These are phyloP conservation scores for Paramormyrops kingsleyae DNA, from an alignment of 2,113 vertebrate genomes.

Conservation along the genomic window DNA sequence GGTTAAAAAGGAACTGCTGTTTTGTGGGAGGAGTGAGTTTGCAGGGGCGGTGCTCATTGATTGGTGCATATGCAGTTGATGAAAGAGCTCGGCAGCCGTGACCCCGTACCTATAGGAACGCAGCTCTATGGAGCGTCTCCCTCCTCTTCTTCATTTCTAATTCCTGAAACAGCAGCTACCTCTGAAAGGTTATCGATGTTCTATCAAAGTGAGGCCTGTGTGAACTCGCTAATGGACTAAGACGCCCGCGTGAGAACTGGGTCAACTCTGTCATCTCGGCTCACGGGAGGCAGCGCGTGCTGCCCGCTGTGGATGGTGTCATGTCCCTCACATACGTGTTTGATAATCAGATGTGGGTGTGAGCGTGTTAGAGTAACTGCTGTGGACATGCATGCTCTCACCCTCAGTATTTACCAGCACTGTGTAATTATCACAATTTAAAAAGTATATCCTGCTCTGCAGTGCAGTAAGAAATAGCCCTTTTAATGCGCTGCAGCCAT, in stretches of 20 bases:
- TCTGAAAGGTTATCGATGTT: conserved; percentile 16
- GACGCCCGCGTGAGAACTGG: neutral
- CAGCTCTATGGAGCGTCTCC: neutral
- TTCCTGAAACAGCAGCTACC: neutral
- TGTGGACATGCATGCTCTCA: neutral
- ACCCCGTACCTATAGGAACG: neutral
- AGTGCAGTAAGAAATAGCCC: neutral
- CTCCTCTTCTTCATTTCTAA: neutral
- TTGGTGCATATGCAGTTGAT: neutral
- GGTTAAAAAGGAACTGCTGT: neutral
- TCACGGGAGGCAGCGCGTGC: neutral
- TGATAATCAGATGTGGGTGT: neutral
- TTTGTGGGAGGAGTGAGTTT: neutral
- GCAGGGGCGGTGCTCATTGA: neutral
- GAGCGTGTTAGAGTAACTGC: neutral
- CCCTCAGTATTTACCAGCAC: neutral
- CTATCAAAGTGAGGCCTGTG: conserved; percentile 2
- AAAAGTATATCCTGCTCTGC: neutral
- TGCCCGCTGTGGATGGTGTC: neutral
- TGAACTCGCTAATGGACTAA: conserved; percentile 10
- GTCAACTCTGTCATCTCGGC: neutral
- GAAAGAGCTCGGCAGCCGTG: neutral
- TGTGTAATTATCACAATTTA: neutral
- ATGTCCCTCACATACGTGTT: neutral
- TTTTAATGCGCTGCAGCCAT: neutral